These are phyloP conservation scores for Bombus terrestris DNA, from an alignment of 1,140 invertebrate genomes.

Conservation along the genomic window DNA sequence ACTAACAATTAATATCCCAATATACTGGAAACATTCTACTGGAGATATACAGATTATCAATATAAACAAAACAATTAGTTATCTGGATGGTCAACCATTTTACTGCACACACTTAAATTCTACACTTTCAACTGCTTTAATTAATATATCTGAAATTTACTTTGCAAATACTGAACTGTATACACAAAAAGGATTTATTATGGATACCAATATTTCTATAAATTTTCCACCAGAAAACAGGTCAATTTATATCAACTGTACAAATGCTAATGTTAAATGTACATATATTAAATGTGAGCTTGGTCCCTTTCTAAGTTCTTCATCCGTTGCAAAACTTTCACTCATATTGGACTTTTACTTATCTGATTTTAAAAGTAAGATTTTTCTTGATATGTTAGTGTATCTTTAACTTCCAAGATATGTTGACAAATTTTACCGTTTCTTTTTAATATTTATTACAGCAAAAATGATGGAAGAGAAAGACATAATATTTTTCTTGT, in stretches of 20 bases:
- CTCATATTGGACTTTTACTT: slow-evolving; percentile 70
- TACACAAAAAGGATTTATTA: slow-evolving; percentile 37
- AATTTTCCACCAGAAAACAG: slow-evolving; percentile 64
- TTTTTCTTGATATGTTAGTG: slow-evolving; percentile 18
- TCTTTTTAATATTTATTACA: slow-evolving; percentile 52
- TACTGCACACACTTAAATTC: slow-evolving; percentile 58
- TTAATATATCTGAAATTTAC: neutral
- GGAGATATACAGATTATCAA: slow-evolving; percentile 66
- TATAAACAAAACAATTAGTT: slow-evolving; percentile 69
- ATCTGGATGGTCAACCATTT: slow-evolving; percentile 68
- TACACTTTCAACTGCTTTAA: slow-evolving; percentile 13
- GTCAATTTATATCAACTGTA: slow-evolving; percentile 74
- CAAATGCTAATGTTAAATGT: slow-evolving; percentile 64
- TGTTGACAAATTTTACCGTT: neutral
- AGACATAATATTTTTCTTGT: slow-evolving; percentile 74
- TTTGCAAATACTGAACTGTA: slow-evolving; percentile 2
- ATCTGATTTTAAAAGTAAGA: slow-evolving; percentile 62
- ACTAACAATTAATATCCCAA: slow-evolving; percentile 73
- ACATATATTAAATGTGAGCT: slow-evolving; percentile 65
- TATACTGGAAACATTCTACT: slow-evolving; percentile 45
- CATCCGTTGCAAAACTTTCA: slow-evolving; percentile 65
- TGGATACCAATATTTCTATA: slow-evolving; percentile 38
- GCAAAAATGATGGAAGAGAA: slow-evolving; percentile 64
- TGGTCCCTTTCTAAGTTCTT: slow-evolving; percentile 63
- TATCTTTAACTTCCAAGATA: neutral